Evolutionary conservation across 2,888 invertebrate species (phyloP), one percentile per base, ranked within the genome.

Genomic region (Dasysyrphus tricinctus): DNA sequence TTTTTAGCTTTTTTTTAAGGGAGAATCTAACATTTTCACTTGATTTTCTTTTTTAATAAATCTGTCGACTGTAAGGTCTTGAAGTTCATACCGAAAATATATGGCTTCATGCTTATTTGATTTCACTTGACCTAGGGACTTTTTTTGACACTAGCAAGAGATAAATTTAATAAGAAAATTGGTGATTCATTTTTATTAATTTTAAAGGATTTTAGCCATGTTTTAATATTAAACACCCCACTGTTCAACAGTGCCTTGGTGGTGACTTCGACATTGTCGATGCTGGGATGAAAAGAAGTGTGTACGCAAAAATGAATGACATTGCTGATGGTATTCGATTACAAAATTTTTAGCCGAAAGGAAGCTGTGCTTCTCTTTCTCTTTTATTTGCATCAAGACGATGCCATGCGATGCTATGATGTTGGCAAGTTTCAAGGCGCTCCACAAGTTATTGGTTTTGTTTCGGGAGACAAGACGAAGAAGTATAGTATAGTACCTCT

Each of bases 241-340:
- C 39, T 39, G 61, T 39, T 0, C 14, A 6, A 56, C 32, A 7
- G 8, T 14, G 14, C 8, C n/a, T n/a, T n/a, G n/a, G 2, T 1
- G 16, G 37, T 37, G 3, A 54, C 29, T 59, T 57, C 63, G 47
- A 49, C 34, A 32, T 14, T 8, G 34, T 49, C 49, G 14, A 8
- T 49, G 67, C 5, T 12, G 29, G 54, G n/a, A 29, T n/a, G 34
- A 77, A 29, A 32, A 76, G 63, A 63, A 70, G 80, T 56, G 63
- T 69, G 79, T 63, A 79, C 65, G 63, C 83, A 75, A 63, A 73
- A 74, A 56, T 51, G 57, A 83, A 70, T 69, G 80, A 56, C 81
- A 37, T 47, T 32, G 59, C 61, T 39, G 24, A 24, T 24, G 51
- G 79, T 83, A 74, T 83, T 83, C 63, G 79, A 83, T 83, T 83